Percentiles rank a stretch among this genome's conserved stretches.
phyloP scores from a whole-genome alignment of 1,140 invertebrate species.

The Cydia amplana region DNA sequence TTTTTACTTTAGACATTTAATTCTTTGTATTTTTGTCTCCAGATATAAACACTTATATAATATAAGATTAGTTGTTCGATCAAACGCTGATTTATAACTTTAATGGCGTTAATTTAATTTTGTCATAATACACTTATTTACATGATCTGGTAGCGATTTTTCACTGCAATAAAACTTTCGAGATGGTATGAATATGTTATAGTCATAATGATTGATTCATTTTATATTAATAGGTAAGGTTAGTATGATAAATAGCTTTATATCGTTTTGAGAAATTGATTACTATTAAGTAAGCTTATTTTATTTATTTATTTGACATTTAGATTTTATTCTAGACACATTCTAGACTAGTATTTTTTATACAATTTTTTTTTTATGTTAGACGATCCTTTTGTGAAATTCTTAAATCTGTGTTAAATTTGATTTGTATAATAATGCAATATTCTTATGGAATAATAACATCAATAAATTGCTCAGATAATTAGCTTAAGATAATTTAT shows the following conservation, averaged over 20 bases:
- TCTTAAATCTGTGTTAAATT: too few relatives aligned
- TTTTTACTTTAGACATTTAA: background rate
- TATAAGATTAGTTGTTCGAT: background rate
- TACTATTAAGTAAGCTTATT: slow-evolving; percentile 32
- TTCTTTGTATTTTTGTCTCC: background rate
- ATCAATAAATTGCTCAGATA: too few relatives aligned
- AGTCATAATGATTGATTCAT: slow-evolving; percentile 7
- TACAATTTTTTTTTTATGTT: too few relatives aligned
- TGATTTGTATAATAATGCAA: too few relatives aligned
- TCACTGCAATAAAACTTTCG: slow-evolving; percentile 27
- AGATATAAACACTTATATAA: slow-evolving; percentile 1
- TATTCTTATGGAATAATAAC: too few relatives aligned
- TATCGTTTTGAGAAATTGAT: slow-evolving; percentile 26
- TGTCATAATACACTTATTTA: slow-evolving; percentile 21
- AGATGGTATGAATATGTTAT: slow-evolving; percentile 9
- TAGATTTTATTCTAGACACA: too few relatives aligned
- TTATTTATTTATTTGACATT: too few relatives aligned
- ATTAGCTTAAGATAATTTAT: too few relatives aligned
- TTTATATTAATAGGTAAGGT: slow-evolving; percentile 19
- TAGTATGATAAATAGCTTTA: slow-evolving; percentile 22
- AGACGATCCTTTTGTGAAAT: too few relatives aligned
- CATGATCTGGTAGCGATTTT: slow-evolving; percentile 21
- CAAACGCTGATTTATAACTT: slow-evolving; percentile 12
- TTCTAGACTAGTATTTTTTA: too few relatives aligned
- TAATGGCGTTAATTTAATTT: slow-evolving; percentile 14